These are phyloP conservation scores for Schrankia costaestrigalis DNA, from an alignment of 2,888 invertebrate species.

Conservation along the genomic window DNA sequence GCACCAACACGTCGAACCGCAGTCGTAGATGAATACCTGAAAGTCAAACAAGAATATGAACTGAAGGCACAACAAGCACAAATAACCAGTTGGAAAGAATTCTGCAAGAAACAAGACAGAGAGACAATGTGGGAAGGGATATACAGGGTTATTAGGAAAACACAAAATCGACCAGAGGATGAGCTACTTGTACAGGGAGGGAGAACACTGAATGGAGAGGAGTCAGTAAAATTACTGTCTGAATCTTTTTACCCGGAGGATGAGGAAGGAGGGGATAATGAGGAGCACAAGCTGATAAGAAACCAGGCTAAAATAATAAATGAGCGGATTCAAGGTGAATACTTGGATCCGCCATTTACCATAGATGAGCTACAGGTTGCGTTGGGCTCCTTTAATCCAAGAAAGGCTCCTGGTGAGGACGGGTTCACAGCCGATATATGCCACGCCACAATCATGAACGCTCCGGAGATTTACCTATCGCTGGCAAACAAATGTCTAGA, in stretches of 20 bases:
- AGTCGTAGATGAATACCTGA: slow-evolving; percentile 12
- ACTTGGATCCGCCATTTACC: too few species aligned
- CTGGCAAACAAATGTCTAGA: background rate
- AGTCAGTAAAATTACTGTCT: slow-evolving; percentile 7
- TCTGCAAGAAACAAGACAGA: slow-evolving; percentile 16
- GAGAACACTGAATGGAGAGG: slow-evolving; percentile 1
- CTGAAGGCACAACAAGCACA: slow-evolving; percentile 2
- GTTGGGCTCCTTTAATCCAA: background rate
- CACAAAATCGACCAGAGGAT: background rate
- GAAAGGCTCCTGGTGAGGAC: background rate
- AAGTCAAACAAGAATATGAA: slow-evolving; percentile 12
- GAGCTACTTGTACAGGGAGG: background rate
- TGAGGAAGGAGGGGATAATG: background rate
- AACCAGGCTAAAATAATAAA: background rate
- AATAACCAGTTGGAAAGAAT: slow-evolving; percentile 15
- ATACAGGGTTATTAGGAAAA: slow-evolving; percentile 1
- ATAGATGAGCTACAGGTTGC: background rate
- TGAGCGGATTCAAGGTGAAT: background rate
- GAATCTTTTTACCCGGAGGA: slow-evolving; percentile 1
- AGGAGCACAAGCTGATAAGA: background rate
- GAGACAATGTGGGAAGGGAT: slow-evolving; percentile 9
- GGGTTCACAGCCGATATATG: background rate
- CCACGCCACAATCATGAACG: background rate
- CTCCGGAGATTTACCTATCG: background rate
- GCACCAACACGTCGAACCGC: slow-evolving; percentile 8